Base-by-base conservation (phyloP, 2,113 vertebrate species). In the Glareola pratincola region DNA sequence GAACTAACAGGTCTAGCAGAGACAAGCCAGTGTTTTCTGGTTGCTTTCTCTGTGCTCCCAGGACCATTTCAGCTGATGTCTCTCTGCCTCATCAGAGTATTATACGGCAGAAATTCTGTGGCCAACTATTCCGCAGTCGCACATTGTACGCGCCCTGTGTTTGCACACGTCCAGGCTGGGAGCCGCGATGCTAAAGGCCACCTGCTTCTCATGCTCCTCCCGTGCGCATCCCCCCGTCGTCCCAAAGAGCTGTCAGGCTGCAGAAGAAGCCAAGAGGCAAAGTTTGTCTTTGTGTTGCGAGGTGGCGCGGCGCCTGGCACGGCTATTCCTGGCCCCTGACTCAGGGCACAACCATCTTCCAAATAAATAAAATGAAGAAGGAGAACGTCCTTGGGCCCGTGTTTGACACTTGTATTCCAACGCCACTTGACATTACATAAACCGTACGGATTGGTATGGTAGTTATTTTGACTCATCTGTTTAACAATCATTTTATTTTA, bases 391-490 rank as follows among this genome's bases (percentile, higher is more conserved):
- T 59, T 85, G 87, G 69, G 69, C 43, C 66, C 53, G 4, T 86
- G 67, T 94, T 94, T 94, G 92, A 95, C 82, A 72, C 92, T 78
- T 72, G 68, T 77, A 86, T 88, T 88, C 90, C 85, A 71, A 56
- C 43, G 81, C 30, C 88, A 68, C 69, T 94, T 87, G 77, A 90
- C 51, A 21, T 87, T 87, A 84, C 59, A 63, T 78, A 97, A 96
- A 95, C 87, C 87, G 45, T 51, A 37, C 0, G 0, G 51, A 48
- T 60, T 36, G 56, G 51, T 78, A 56, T 56, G 89, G 66, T 32
- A 76, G 89, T 56, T 95, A 85, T 64, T 96, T 94, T 92, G 85
- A 91, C 94, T 91, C 60, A 84, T 86, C 69, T 84, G 79, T 87
- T 94, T 77, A 94, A 89, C 64, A n/a, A 86, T 92, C 1, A 27